A percentile compares a stretch with the other conserved stretches of the same genome.
Conservation (phyloP, 2,888 invertebrate species). For the Acanthacorydalis orientalis region DNA sequence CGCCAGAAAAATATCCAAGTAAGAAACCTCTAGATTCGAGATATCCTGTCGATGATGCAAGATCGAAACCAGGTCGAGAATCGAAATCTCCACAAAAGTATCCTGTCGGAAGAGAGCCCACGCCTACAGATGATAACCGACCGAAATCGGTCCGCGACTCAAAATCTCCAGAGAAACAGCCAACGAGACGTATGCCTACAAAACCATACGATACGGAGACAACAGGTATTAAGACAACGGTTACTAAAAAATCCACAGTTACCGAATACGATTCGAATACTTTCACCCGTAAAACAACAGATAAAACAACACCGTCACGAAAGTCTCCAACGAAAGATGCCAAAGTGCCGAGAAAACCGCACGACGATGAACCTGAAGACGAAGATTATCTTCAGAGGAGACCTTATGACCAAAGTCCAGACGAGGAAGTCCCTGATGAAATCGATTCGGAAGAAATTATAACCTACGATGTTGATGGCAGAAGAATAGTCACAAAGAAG, state of each 20-base stretch:
- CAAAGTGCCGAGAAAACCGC: too few species aligned
- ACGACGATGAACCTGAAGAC: too few species aligned
- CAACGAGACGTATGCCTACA: background rate
- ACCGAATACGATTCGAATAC: background rate
- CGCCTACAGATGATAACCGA: too few species aligned
- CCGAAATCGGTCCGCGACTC: background rate
- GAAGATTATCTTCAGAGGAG: too few species aligned
- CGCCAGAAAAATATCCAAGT: background rate
- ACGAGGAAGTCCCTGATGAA: too few species aligned
- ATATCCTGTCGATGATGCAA: background rate
- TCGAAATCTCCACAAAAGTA: too few species aligned
- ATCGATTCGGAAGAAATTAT: too few species aligned
- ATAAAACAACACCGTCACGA: background rate
- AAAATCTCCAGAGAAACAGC: conserved; percentile 3
- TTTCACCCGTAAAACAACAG: background rate
- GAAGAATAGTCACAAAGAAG: too few species aligned
- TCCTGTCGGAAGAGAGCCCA: too few species aligned
- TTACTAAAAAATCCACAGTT: conserved; percentile 1
- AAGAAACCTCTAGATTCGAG: background rate
- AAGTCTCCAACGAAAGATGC: too few species aligned
- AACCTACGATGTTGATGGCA: too few species aligned
- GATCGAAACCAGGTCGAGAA: too few species aligned
- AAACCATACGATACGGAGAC: background rate
- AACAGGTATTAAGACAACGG: conserved; percentile 7
- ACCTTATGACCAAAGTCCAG: background rate